phyloP scores from a whole-genome alignment of 2,113 vertebrate species.

The Megaceryle torquata region DNA sequence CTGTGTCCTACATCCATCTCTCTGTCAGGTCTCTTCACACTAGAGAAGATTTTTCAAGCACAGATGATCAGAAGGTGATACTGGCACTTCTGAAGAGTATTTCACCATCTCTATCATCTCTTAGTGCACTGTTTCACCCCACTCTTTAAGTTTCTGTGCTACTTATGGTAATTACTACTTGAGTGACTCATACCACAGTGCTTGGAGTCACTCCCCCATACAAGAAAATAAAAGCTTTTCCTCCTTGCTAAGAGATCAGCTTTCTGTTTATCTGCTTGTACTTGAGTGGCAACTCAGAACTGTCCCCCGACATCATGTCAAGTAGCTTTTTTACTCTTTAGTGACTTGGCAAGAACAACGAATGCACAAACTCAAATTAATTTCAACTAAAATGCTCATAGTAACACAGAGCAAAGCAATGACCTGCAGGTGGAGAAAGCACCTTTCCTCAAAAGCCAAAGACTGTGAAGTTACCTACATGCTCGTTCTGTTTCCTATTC shows the following conservation, averaged over 20 bases:
- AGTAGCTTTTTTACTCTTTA: neutral
- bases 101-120: neutral
- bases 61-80: no score
- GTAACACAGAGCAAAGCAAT: neutral
- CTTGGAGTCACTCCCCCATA: neutral
- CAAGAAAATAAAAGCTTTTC: neutral
- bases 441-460: neutral
- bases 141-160: neutral
- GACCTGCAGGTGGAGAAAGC: neutral
- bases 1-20: no score
- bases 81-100: neutral
- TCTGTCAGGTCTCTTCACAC: neutral
- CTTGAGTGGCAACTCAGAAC: neutral
- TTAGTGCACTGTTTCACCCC: neutral
- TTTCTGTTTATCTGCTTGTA: neutral
- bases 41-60: neutral
- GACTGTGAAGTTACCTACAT: neutral
- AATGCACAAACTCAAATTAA: neutral
- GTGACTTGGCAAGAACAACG: neutral
- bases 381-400: neutral
- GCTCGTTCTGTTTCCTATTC: fast-evolving
- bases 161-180: neutral
- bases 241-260: neutral
- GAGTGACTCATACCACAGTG: neutral
- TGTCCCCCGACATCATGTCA: neutral